Conservation (phyloP, 2,888 invertebrate genomes). For the Acanthacorydalis orientalis region DNA sequence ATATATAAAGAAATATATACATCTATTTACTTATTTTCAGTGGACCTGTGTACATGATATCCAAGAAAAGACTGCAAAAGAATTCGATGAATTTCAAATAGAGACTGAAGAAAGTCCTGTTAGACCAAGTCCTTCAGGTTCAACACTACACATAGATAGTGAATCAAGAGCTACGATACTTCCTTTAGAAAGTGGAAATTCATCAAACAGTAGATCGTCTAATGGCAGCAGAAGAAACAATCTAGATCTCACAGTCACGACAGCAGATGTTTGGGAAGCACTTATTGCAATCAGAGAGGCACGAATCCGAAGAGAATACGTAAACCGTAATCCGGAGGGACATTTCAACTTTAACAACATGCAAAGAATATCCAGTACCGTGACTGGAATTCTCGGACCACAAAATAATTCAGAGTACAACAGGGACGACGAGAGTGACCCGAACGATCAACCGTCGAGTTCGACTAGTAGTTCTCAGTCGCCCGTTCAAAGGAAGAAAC, state of each 20-base stretch:
- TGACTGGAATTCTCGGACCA: constrained; percentile 4
- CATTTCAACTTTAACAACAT: constrained; percentile 6
- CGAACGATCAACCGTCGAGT: constrained; percentile 5
- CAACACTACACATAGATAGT: constrained; percentile 16
- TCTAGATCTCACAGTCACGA: background rate
- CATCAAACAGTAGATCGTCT: background rate
- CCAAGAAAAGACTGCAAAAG: constrained; percentile 40
- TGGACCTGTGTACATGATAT: constrained; percentile 93
- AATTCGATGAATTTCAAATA: constrained; percentile 23
- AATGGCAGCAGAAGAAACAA: background rate
- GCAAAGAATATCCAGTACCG: constrained; percentile 5
- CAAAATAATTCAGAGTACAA: constrained; percentile 10
- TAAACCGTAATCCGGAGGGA: constrained; percentile 23
- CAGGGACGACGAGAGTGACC: background rate
- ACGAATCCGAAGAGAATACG: constrained; percentile 36
- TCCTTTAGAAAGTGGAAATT: background rate
- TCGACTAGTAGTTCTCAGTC: constrained; percentile 6
- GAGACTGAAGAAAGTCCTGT: constrained; percentile 9
- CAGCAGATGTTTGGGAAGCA: constrained; percentile 51
- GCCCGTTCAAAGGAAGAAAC: constrained; percentile 1
- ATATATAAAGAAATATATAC: no score
- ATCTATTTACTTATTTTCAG: constrained; percentile 26
- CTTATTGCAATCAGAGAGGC: constrained; percentile 46
- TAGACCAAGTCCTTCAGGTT: constrained; percentile 9
- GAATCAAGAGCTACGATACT: constrained; percentile 19